Percentiles rank a stretch among this genome's conserved stretches.
Conservation (phyloP, 2,113 vertebrate genomes). For the Pterocles gutturalis region DNA sequence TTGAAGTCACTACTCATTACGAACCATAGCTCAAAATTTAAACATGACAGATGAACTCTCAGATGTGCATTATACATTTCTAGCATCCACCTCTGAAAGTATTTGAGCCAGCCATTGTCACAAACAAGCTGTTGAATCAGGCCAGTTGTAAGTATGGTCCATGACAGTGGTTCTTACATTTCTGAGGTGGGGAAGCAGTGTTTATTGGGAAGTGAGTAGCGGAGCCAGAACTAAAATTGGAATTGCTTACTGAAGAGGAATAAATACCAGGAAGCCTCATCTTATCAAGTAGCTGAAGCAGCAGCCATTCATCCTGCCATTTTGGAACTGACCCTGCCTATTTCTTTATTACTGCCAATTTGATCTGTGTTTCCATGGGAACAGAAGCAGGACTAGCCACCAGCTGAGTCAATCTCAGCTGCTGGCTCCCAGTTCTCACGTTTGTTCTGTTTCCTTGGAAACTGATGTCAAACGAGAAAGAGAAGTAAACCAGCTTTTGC, state of each 20-base stretch:
- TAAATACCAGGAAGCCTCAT: not conserved
- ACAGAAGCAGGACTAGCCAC: constrained; percentile 66
- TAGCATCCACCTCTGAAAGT: not conserved
- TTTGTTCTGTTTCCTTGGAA: constrained; percentile 71
- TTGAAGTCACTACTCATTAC: not conserved
- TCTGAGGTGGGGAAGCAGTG: not conserved
- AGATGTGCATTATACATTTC: not conserved
- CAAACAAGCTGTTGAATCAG: not conserved
- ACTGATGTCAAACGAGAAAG: constrained; percentile 53
- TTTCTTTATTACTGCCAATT: constrained; percentile 63
- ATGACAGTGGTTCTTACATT: rapidly evolving
- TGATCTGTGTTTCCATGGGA: constrained; percentile 70
- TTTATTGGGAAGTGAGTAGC: not conserved
- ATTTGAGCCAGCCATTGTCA: not conserved
- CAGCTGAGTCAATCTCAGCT: constrained; percentile 75
- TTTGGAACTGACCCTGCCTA: constrained; percentile 47
- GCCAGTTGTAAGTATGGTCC: not conserved
- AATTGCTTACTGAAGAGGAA: not conserved
- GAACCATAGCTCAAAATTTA: not conserved
- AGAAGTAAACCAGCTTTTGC: constrained; percentile 43
- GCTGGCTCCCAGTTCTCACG: constrained; percentile 62
- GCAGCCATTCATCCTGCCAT: constrained; percentile 25
- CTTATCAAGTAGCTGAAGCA: constrained; percentile 4
- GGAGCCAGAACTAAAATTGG: not conserved
- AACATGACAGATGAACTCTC: not conserved